Evolutionary conservation across 92 coral and sea anemone species (phyloP), one percentile per base, ranked within the genome.

Genomic region (Micromussa lordhowensis): DNA sequence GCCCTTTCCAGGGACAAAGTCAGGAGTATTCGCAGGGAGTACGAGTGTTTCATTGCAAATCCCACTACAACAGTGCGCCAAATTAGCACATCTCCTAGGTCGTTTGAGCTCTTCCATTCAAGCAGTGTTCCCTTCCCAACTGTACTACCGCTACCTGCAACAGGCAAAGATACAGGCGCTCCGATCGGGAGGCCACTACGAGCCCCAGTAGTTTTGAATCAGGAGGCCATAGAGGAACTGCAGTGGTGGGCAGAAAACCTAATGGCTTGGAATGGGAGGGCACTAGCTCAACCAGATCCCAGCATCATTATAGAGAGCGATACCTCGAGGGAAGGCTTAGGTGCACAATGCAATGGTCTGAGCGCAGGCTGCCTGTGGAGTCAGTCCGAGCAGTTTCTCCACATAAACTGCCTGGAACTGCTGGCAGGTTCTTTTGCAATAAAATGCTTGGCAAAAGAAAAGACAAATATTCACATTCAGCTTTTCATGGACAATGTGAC

Each of bases 351-450:
- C 86, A 82, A 40, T 69, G 75, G 91, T 24, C 31, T 77, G 53
- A n/a, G 82, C 18, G 79, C 86, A 53, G 86, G 78, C 29, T 78
- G 86, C n/a, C 66, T 76, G 4, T 83, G 86, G 86, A 78, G 77
- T 32, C 86, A 74, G n/a, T 40, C 73, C 57, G 88, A 82, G 29
- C 53, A 86, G 31, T 81, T 86, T 38, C 84, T 75, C 44, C 85
- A 81, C 85, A 86, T 86, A 49, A 91, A 91, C 83, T 74, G 80
- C 35, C 70, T 91, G 51, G 83, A 88, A 68, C 89, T 88, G 19
- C 82, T 86, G 31, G 94, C 89, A 78, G 94, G 92, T n/a, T 83
- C 69, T 51, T 71, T 85, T 70, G 89, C 89, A 31, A 44, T 85
- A 31, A 90, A 85, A 57, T 53, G 85, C 79, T 79, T 90, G 58